Evolutionary conservation across 1,140 invertebrate genomes (phyloP), one percentile per base, ranked within the genome.

Genomic region (Zeugodacus cucurbitae): DNA sequence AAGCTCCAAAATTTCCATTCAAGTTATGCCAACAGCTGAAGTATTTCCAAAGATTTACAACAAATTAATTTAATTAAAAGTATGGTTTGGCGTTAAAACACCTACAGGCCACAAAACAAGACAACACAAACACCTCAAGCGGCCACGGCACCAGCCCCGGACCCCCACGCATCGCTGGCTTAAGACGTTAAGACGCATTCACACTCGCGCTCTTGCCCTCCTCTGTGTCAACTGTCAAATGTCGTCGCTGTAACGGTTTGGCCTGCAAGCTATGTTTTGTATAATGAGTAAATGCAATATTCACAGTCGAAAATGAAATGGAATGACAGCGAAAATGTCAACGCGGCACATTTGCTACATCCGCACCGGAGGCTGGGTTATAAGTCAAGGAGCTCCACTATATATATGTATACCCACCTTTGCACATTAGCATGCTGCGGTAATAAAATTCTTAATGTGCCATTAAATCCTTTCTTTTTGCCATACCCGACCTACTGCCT

Each of bases 381-480:
- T 54, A 20, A 54, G 48, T 54, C 48, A 54, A 26, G 58, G n/a
- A 62, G 58, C 58, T 0, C 26, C 48, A 29, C 17, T 37, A 8
- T 8, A 48, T 20, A 29, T 44, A 57, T n/a, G 17, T 37, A 8
- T 54, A 59, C 85, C 34, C 85, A 86, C 48, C 85, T 86, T 86
- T 58, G 6, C 48, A 32, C 26, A 86, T 59, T 58, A 57, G 58
- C 85, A 86, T 57, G 54, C 29, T 26, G 85, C 26, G 57, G 85
- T 86, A 86, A 86, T 86, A 86, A 86, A 86, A 86, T 86, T 86
- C 85, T 86, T 86, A 86, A 86, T 86, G 85, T 86, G 54, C 85
- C 85, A 86, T 86, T 86, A 86, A 86, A 86, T 86, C 85, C 85
- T 86, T 82, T 86, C 85, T 86, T 59, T 86, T 58, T 86, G 7